These are phyloP conservation scores for Chamaetylas fuelleborni DNA, from an alignment of 2,113 vertebrate genomes.

Conservation along the genomic window DNA sequence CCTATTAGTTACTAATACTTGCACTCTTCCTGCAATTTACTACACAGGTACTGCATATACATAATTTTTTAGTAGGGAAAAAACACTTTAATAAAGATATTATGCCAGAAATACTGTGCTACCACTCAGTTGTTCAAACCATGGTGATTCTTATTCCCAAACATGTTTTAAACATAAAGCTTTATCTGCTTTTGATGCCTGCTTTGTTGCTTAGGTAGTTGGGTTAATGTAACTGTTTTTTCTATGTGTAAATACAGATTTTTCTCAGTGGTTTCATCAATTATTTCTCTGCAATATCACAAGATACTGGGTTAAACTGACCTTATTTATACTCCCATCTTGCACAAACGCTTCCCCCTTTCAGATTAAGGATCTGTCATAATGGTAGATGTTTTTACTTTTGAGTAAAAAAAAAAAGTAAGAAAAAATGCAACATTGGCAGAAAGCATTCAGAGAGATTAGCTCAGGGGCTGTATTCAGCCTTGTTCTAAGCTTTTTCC, in stretches of 20 bases:
- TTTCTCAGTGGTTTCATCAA: neutral
- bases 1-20: neutral
- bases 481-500: neutral
- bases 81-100: neutral
- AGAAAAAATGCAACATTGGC: neutral
- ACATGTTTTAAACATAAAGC: neutral
- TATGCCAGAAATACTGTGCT: neutral
- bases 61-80: neutral
- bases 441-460: neutral
- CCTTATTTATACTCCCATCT: neutral
- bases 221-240: neutral
- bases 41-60: neutral
- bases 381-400: neutral
- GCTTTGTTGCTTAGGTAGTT: neutral
- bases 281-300: neutral
- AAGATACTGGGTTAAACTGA: neutral
- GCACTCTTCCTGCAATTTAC: neutral
- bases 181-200: neutral
- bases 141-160: neutral
- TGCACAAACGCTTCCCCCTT: neutral
- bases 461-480: neutral
- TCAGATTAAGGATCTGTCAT: neutral
- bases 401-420: neutral
- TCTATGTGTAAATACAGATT: neutral
- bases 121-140: neutral